Evolutionary conservation across 2,888 invertebrate species (phyloP), one percentile per base, ranked within the genome.

Genomic region (Hypsopygia costalis): DNA sequence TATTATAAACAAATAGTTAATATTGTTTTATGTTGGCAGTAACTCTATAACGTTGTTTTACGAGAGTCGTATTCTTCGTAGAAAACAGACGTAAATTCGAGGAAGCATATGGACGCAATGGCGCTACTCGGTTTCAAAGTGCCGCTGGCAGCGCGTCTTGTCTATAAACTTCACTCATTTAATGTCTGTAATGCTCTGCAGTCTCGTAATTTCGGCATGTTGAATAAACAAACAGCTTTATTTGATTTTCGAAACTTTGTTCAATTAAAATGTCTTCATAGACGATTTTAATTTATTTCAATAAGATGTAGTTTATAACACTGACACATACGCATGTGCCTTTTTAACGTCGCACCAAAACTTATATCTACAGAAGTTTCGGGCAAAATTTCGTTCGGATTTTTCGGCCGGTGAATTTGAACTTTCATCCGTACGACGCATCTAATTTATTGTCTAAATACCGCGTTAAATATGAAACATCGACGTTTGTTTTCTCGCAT

Each of bases 31-130:
- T 76, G 75, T 69, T 58, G 52, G 51, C 58, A 62, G 68, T 64
- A 68, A 73, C 75, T 11, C 75, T 79, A 76, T 69, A 71, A 69
- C 61, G 61, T 28, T 64, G 76, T 74, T 88, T 88, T 85, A 87
- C 69, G 81, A 78, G 71, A 61, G 79, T 55, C 66, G 74, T 82
- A 83, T 80, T 77, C 65, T 87, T 86, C 85, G 76, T 69, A 75
- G 87, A 87, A 87, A 86, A 82, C 87, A 88, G 85, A 86, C 85
- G 75, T 82, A 71, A 79, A 72, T 88, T 86, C 87, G 73, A 85
- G 87, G 87, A 88, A 87, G 75, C 87, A 87, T 82, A 79, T 88
- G 87, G 79, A 69, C 66, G 73, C 70, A 76, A 81, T 80, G 85
- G 80, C 78, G 79, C 83, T 87, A 66, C 77, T 79, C 76, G 62